Evolutionary conservation across 2,113 vertebrate species (phyloP).

Genomic region (Strix uralensis): DNA sequence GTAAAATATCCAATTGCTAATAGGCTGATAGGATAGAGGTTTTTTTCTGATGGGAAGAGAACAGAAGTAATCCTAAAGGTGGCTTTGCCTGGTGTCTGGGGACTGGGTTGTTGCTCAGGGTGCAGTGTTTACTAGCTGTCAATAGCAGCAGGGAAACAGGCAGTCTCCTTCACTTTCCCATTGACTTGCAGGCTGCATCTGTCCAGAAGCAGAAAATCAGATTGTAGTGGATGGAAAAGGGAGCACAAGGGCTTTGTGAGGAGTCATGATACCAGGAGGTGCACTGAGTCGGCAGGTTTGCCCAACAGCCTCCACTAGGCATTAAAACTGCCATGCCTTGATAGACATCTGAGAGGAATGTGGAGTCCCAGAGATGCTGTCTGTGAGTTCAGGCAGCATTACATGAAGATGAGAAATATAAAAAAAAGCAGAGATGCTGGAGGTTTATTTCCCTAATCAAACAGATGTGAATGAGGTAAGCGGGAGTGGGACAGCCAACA

Average conservation of each 20-base stretch:
- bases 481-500: background rate
- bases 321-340: background rate
- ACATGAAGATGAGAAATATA: background rate
- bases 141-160: background rate
- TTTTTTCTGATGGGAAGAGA: background rate
- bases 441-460: background rate
- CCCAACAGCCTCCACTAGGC: background rate
- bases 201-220: background rate
- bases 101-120: background rate
- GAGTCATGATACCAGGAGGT: background rate
- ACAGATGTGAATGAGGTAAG: background rate
- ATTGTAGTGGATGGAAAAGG: background rate
- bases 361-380: background rate
- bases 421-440: background rate
- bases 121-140: background rate
- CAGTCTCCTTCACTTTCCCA: background rate
- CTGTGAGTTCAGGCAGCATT: background rate
- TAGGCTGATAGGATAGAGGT: background rate
- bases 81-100: background rate
- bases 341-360: accelerated
- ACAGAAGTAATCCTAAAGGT: background rate
- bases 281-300: accelerated
- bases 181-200: background rate
- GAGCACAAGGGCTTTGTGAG: background rate
- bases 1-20: background rate